Evolutionary conservation across 2,888 invertebrate genomes (phyloP), one percentile per base, ranked within the genome.

Genomic region (Thyatira batis): DNA sequence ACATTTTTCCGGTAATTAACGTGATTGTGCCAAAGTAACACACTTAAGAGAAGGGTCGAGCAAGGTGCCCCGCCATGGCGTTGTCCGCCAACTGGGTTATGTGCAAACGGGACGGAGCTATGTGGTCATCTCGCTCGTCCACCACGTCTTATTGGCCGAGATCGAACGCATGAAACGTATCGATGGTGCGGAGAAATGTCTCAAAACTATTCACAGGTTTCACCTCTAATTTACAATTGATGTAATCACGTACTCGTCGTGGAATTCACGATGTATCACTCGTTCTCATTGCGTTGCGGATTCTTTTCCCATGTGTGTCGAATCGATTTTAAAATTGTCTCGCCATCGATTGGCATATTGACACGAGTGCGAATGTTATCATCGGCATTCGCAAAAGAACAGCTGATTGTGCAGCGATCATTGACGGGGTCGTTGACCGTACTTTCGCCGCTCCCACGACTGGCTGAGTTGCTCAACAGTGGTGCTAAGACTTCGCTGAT

Each of bases 401-500:
- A 92, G 91, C 91, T 92, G 91, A 90, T 88, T 83, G 80, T 84
- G 76, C 75, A 71, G 75, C 62, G 79, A 82, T 79, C 79, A 80
- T 79, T 78, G 81, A 66, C 82, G 82, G 78, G 74, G 85, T 90
- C 86, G 77, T 78, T 79, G 89, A 84, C 89, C 91, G 83, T 69
- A 89, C 90, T 91, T 91, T 91, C 90, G 89, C 89, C 87, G 82
- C 85, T 89, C 87, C 88, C 89, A 87, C 89, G 85, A 71, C 81
- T 70, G 70, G 73, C 66, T 67, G 82, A 77, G 73, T 88, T 85
- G 87, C 87, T 85, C 84, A 85, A 88, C 78, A 73, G 63, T 63
- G 58, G 66, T 65, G 67, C 75, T 80, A 75, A 83, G 78, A 82
- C 71, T 72, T 67, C 73, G 82, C 79, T 76, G 67, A 71, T 69